These are phyloP conservation scores for Acleris emargana DNA, from an alignment of 2,888 invertebrate species.

Conservation along the genomic window DNA sequence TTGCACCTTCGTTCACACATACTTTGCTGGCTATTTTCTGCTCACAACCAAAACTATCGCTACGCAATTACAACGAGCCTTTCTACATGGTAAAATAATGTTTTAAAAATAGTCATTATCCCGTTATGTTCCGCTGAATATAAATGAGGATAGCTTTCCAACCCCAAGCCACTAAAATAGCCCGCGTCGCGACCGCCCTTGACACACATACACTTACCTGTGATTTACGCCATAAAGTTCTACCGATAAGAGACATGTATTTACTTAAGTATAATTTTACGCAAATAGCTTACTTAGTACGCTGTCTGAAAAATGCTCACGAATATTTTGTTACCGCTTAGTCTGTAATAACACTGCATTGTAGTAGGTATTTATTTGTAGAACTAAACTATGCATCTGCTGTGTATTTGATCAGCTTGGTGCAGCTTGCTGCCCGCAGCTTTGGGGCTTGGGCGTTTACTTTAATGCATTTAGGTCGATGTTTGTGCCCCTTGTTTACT, in stretches of 20 bases:
- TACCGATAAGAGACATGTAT: slow-evolving; percentile 27
- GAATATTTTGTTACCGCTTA: neutral
- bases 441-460: neutral
- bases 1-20: slow-evolving; percentile 1
- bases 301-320: neutral
- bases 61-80: neutral
- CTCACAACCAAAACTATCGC: neutral
- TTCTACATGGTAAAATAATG: neutral
- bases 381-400: neutral
- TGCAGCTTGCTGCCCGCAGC: neutral
- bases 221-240: slow-evolving; percentile 29
- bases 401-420: neutral
- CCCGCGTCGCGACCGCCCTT: slow-evolving; percentile 39
- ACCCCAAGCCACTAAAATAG: slow-evolving; percentile 30
- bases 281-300: slow-evolving; percentile 8
- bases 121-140: slow-evolving; percentile 49
- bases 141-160: slow-evolving; percentile 45
- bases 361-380: too few relatives aligned
- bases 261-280: slow-evolving; percentile 26
- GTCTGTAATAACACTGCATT: too few relatives aligned
- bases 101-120: slow-evolving; percentile 6
- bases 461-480: neutral
- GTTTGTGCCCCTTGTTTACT: neutral
- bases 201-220: slow-evolving; percentile 36
- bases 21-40: neutral